Evolutionary conservation across 2,113 vertebrate genomes (phyloP).

Genomic region (Cyanoderma ruficeps): DNA sequence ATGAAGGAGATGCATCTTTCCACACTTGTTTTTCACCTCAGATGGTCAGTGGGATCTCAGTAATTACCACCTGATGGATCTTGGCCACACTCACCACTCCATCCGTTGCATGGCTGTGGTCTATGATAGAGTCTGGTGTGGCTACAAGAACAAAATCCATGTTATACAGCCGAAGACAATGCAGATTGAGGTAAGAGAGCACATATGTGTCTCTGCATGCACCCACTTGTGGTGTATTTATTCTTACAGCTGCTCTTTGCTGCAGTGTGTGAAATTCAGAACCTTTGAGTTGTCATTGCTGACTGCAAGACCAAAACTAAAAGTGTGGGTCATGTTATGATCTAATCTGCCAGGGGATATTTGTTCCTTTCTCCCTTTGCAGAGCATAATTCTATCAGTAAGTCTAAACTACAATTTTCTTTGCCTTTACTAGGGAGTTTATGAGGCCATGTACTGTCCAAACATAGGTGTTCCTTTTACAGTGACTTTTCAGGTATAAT

Average conservation of each 20-base stretch:
- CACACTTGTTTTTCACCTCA: constrained; percentile 42
- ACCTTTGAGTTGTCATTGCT: background rate
- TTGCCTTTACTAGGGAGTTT: background rate
- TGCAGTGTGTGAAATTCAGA: background rate
- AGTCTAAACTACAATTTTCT: background rate
- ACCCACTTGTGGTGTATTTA: background rate
- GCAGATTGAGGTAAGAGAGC: constrained; percentile 89
- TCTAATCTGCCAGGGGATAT: background rate
- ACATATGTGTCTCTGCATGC: rapidly evolving
- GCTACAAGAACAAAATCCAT: constrained; percentile 98
- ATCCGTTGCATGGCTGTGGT: constrained; percentile 99
- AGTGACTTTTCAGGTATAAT: background rate
- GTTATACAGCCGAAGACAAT: constrained; percentile 98
- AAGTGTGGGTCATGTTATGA: background rate
- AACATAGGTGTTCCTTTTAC: background rate
- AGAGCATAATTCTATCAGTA: background rate
- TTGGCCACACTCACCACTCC: constrained; percentile 95
- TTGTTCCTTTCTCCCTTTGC: background rate
- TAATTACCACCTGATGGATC: constrained; percentile 97
- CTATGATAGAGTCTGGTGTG: constrained; percentile 96
- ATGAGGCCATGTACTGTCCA: background rate
- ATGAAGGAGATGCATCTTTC: background rate
- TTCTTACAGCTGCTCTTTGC: background rate
- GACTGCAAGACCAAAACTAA: background rate
- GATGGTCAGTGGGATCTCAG: constrained; percentile 97